Base-by-base conservation (phyloP, 1,140 invertebrate species). In the Armadillidium nasatum region DNA sequence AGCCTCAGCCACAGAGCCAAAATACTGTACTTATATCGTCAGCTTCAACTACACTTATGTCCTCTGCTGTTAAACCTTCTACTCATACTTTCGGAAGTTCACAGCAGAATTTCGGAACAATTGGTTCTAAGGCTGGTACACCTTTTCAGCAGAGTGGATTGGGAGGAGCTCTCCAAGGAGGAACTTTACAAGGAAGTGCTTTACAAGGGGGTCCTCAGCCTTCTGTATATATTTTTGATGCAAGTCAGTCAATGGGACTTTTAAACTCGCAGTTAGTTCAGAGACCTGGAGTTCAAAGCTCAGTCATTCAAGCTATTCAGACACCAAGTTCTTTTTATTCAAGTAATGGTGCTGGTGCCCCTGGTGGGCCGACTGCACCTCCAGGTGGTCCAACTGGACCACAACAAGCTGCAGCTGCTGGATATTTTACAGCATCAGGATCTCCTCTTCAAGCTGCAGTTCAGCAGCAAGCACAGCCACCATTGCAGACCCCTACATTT, bases 21-120 rank as follows among this genome's bases (percentile, higher is more conserved):
- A 95, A 91, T 82, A 93, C 93, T 43, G 92, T 94, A 74, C 88
- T 96, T 77, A 95, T 95, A 76, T 94, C 93, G 71, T 94, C 93
- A 43, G 91, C 91, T 10, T 91, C 91, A 10, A 94, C 93, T 85
- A 94, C 93, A 22, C 87, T 95, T 69, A 95, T 95, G 93, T 94
- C 93, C 0, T 92, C 93, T 50, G 91, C 90, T 79, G 92, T 94
- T 15, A 95, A 95, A 84, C 92, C 92, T 21, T 91, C 91, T 11
- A 88, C 89, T 72, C 80, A 81, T 69, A 79, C 80, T 23, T 81
- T 81, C 46, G 80, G 80, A 15, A 79, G 72, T 67, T 79, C 80
- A n/a, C 78, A 80, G 44, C 92, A 93, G 85, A 91, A 89, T 82
- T 92, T 94, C 83, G 90, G 92, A 82, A 90, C 93, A 77, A 92